These are phyloP conservation scores for Campaea margaritaria DNA, from an alignment of 2,888 invertebrate genomes.

Conservation along the genomic window DNA sequence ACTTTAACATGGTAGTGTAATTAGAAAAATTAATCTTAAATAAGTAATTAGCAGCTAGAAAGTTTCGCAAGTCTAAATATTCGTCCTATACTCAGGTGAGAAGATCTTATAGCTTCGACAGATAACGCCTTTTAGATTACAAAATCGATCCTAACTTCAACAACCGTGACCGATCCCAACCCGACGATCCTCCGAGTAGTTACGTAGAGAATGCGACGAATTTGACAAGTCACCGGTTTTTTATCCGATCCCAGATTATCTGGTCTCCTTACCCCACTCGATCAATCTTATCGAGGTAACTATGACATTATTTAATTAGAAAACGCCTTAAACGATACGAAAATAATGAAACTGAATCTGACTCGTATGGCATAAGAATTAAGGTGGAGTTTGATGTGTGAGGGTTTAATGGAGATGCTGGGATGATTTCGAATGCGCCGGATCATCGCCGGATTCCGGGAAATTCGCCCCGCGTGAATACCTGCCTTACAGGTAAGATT, in stretches of 20 bases:
- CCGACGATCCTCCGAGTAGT: conserved; percentile 58
- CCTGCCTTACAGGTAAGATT: conserved; percentile 80
- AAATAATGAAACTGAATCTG: conserved; percentile 28
- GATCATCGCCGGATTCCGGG: conserved; percentile 85
- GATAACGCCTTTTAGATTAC: neutral
- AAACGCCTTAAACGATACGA: conserved; percentile 47
- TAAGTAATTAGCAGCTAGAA: too few species aligned
- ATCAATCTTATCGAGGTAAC: conserved; percentile 83
- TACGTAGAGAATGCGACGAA: conserved; percentile 77
- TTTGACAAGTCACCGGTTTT: conserved; percentile 85
- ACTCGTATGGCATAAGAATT: conserved; percentile 21
- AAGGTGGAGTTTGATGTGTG: conserved; percentile 40
- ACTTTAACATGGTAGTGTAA: too few species aligned
- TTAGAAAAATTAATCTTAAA: too few species aligned
- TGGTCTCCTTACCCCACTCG: conserved; percentile 82
- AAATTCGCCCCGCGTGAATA: conserved; percentile 84
- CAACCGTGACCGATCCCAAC: conserved; percentile 63
- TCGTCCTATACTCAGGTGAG: too few species aligned
- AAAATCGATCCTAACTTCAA: conserved; percentile 45
- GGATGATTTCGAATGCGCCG: conserved; percentile 70
- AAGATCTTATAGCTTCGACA: neutral
- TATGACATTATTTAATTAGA: conserved; percentile 52
- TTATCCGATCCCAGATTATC: conserved; percentile 78
- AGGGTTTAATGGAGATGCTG: conserved; percentile 58
- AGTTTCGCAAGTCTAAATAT: too few species aligned